These are phyloP conservation scores for Elaphurus davidianus DNA, from an alignment of 2,113 vertebrate genomes.

Conservation along the genomic window DNA sequence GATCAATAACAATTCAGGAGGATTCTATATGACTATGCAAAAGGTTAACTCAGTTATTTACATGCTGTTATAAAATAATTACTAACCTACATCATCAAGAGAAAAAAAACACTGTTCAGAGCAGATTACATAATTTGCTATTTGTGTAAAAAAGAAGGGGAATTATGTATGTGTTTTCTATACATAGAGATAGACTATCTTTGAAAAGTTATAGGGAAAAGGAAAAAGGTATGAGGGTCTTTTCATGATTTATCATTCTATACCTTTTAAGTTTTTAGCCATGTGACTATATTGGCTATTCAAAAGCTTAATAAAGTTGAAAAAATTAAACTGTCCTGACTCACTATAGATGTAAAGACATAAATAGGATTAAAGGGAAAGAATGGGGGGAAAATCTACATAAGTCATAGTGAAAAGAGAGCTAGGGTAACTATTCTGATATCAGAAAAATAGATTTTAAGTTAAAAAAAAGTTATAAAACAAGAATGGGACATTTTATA, in stretches of 20 bases:
- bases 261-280: background rate
- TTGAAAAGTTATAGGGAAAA: background rate
- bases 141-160: background rate
- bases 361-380: background rate
- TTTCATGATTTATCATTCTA: background rate
- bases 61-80: background rate
- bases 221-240: background rate
- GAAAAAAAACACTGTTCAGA: background rate
- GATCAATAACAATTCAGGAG: background rate
- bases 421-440: background rate
- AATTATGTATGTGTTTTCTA: background rate
- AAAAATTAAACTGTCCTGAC: background rate
- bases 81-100: background rate
- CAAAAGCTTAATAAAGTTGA: background rate
- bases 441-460: background rate
- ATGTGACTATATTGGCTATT: background rate
- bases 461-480: background rate
- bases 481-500: background rate
- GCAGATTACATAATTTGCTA: background rate
- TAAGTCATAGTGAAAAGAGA: background rate
- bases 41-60: background rate
- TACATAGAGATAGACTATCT: background rate
- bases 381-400: accelerated
- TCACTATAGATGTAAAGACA: background rate
- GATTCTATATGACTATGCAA: background rate